Base-by-base conservation (phyloP, 2,797 vertebrate species). In the Sebastolobus alascanus region DNA sequence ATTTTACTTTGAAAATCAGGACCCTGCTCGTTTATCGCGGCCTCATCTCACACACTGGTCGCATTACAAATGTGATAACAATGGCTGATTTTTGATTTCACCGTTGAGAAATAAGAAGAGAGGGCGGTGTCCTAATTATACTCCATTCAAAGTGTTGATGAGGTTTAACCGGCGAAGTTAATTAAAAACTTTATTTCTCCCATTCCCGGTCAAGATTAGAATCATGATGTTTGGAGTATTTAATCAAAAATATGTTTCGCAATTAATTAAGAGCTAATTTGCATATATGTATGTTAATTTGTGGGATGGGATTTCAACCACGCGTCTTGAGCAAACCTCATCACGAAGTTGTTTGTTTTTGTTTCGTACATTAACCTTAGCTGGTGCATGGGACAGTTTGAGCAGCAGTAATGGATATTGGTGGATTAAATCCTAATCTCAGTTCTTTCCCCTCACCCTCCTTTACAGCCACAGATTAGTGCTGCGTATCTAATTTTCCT, bases 131-230 rank as follows among this genome's bases (percentile, higher is more conserved):
- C 93, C 93, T 95, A 95, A 96, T 96, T 96, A 96, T 90, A 88
- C 93, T 91, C 92, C 90, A 95, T 95, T 95, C 94, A 95, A 94
- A 95, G 88, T 94, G 93, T 94, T 96, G 95, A 96, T 96, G 95
- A 96, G 95, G 92, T 96, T 95, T 95, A 95, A 96, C 94, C 89
- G 87, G 93, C 89, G 92, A 95, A 96, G 95, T 96, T 96, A 96
- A 96, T 96, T 96, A 96, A 95, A 96, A 94, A 90, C 93, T 87
- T 87, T 87, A 79, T 75, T 79, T 79, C 68, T 79, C 50, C 18
- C 16, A 25, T 71, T 79, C 65, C 80, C 80, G 82, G 93, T 94
- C 93, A 95, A 95, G 96, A 96, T 96, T 96, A 95, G 91, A 95
- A 96, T 96, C 95, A 93, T 95, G 93, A 95, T 92, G 93, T 95